A percentile compares a stretch with the other conserved stretches of the same genome.
These are phyloP conservation scores for Apodemia zela DNA, from an alignment of 2,888 invertebrate genomes.

Conservation along the genomic window DNA sequence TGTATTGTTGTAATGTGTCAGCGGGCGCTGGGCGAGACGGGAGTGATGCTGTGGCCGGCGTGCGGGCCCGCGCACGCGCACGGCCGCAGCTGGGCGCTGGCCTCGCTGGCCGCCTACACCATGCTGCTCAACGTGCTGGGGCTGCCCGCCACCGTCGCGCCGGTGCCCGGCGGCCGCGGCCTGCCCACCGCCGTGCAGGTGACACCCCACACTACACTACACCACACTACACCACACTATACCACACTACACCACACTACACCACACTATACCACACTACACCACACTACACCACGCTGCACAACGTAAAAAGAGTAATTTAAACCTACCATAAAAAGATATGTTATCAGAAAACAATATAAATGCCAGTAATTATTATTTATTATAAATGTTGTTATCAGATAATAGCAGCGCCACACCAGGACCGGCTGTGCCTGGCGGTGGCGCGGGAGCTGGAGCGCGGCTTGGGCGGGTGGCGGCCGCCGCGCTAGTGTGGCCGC, in stretches of 20 bases:
- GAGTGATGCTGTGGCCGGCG: conserved; percentile 87
- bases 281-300: too few species aligned
- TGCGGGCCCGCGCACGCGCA: conserved; percentile 84
- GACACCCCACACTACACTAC: not conserved
- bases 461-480: conserved; percentile 89
- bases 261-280: too few species aligned
- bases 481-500: conserved; percentile 51
- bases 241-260: not conserved
- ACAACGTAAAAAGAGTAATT: too few species aligned
- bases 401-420: conserved; percentile 86
- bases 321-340: too few species aligned
- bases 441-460: conserved; percentile 89
- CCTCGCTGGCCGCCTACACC: conserved; percentile 79
- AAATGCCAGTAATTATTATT: too few species aligned
- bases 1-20: conserved; percentile 37
- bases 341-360: too few species aligned
- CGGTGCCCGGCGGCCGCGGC: conserved; percentile 72
- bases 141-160: conserved; percentile 87
- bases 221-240: not conserved
- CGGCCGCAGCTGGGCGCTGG: conserved; percentile 79
- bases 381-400: conserved; percentile 39
- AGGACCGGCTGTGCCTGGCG: conserved; percentile 89
- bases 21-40: conserved; percentile 83
- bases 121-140: conserved; percentile 86
- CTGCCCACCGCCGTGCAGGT: conserved; percentile 85